Base-by-base conservation (phyloP, 2,113 vertebrate species). In the Planiliza haematocheilus region DNA sequence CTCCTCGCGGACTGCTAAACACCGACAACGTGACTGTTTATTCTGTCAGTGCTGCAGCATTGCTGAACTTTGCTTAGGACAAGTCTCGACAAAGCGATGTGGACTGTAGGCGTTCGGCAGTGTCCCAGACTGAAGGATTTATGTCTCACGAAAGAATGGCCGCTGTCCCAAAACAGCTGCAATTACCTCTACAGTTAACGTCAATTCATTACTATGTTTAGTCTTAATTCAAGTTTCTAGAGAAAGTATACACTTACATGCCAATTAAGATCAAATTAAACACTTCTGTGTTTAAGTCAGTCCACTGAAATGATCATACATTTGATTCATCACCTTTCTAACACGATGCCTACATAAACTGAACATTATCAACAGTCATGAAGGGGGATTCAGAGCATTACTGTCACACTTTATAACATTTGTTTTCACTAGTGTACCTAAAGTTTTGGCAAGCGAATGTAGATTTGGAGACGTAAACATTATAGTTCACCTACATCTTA, bases 1-100 rank as follows among this genome's bases (percentile, higher is more conserved):
- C 59, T 20, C 16, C 24, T 20, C 43, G 36, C 61, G 57, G 12
- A 50, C 17, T 41, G 41, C 34, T 79, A 12, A 46, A 48, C 63
- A 21, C 63, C 7, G 8, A 16, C 21, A 64, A 30, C 36, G 50
- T 38, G 45, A 55, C 10, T 46, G 50, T 34, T 46, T 14, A 48
- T 30, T 49, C 49, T 16, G 56, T 1, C 34, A 30, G 46, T 7
- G 48, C 39, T 59, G 63, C 49, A 41, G 50, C n/a, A 57, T 14
- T 63, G 60, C 56, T 53, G 10, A 71, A 70, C 13, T 37, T 24
- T 13, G 18, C 57, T 41, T 38, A 7, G 61, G 77, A 81, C 86
- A 87, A 73, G 89, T 78, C 80, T 34, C 37, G 74, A 88, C 86
- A 89, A 67, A 81, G 53, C 18, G 42, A 21, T 14, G 41, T 59